Conservation (phyloP, 2,113 vertebrate species). For the Stercorarius parasiticus region DNA sequence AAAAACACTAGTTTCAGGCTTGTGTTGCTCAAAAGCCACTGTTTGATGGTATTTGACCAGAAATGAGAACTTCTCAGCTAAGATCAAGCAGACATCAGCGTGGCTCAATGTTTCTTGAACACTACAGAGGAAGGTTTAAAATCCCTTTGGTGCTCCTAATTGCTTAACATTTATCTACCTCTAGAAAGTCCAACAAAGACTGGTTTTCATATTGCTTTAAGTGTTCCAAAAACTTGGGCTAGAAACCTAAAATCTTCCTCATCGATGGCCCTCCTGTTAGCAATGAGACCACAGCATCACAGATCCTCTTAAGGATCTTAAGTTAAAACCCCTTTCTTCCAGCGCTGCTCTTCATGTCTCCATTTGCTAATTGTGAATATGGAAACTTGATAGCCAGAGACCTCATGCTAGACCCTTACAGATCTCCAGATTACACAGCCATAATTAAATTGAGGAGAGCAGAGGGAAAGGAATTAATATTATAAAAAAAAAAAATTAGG, state of each 20-base stretch:
- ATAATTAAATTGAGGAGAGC: constrained; percentile 57
- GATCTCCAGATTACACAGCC: constrained; percentile 40
- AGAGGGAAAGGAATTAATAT: constrained; percentile 15
- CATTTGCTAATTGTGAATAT: constrained; percentile 64
- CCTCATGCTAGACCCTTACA: constrained; percentile 35
- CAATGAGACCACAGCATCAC: not conserved
- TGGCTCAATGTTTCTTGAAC: not conserved
- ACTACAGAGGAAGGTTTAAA: not conserved
- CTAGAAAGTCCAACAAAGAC: not conserved
- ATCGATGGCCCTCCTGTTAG: not conserved
- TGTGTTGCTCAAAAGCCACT: not conserved
- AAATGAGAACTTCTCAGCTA: not conserved
- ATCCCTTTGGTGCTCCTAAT: not conserved
- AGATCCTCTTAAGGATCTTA: constrained; percentile 33
- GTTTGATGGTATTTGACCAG: not conserved
- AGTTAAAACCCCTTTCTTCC: constrained; percentile 5
- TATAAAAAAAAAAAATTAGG: fast-evolving
- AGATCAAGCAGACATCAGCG: not conserved
- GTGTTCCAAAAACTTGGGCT: not conserved
- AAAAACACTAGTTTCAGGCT: not conserved
- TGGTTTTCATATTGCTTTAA: not conserved
- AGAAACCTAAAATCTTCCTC: not conserved
- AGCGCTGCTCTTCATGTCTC: not conserved
- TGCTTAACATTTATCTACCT: not conserved
- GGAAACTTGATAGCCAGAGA: constrained; percentile 42